Evolutionary conservation across 1,140 invertebrate species (phyloP), one percentile per base, ranked within the genome.

Genomic region (Magallana angulata): DNA sequence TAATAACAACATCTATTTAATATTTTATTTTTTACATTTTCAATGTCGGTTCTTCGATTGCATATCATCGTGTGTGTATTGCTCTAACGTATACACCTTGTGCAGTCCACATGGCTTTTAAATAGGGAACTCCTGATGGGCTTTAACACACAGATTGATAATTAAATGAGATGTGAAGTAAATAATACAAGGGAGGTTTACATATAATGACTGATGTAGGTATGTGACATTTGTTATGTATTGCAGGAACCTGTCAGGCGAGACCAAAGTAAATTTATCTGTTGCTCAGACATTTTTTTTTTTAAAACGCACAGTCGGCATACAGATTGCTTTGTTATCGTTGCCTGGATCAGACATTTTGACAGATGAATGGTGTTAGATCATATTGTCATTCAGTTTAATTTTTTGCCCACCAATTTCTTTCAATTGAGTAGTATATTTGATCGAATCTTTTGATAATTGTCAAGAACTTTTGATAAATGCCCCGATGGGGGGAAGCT

Each of bases 351-450:
- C 68, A 76, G 68, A 36, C 68, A 76, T 76, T 76, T 76, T 76
- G 68, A 76, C 68, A 76, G 68, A 76, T 76, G 68, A 76, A 76
- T 76, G 36, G 68, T 76, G 68, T 76, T 76, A 76, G 68, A 76
- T 76, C 68, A 76, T 76, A 76, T 76, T 76, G 18, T 76, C 68
- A 76, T 76, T 30, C 68, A 76, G 68, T 30, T 30, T 76, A 30
- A 76, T 76, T 76, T 76, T 76, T 76, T 76, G 68, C 68, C 68
- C 24, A 76, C 68, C 68, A 76, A 76, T 76, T 76, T 76, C 68
- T 76, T 76, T 76, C 68, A 76, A 76, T 76, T 76, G 68, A 76
- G 68, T 30, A 76, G 68, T 76, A 76, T 76, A 76, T 76, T 76
- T 76, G 68, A 76, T 76, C 68, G 30, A 14, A 76, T 76, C 18